Conservation (phyloP, 2,797 vertebrate genomes). For the Psittacula echo region DNA sequence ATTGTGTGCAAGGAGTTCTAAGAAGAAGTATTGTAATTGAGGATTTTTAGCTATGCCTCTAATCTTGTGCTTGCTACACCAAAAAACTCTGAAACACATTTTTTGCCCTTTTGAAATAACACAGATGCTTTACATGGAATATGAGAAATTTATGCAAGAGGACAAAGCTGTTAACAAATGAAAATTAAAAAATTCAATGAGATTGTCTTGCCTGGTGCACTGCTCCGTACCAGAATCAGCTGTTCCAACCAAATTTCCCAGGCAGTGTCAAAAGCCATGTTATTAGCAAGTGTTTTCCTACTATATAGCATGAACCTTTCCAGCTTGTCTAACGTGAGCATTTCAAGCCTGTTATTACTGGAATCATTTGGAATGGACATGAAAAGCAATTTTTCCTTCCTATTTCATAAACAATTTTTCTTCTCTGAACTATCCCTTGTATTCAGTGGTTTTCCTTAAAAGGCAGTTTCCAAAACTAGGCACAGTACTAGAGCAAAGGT, state of each 20-base stretch:
- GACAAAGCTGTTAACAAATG: background rate
- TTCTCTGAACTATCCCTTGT: background rate
- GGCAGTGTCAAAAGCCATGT: background rate
- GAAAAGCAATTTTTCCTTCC: background rate
- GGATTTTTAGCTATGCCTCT: background rate
- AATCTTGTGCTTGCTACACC: background rate
- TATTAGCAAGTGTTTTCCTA: background rate
- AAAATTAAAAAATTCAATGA: background rate
- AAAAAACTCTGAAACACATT: background rate
- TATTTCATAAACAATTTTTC: background rate
- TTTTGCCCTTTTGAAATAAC: background rate
- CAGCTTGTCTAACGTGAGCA: background rate
- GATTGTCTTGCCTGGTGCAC: background rate
- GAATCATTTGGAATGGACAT: background rate
- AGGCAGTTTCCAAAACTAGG: background rate
- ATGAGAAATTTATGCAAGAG: background rate
- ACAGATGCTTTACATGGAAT: background rate
- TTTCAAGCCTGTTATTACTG: background rate
- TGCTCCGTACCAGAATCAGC: background rate
- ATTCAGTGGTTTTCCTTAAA: background rate
- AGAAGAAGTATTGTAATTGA: background rate
- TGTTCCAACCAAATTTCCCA: background rate
- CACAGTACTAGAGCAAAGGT: background rate
- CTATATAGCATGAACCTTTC: background rate
- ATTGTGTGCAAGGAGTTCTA: background rate